Percentiles rank a stretch among this genome's conserved stretches.
phyloP scores from a whole-genome alignment of 2,888 invertebrate genomes.

The Yponomeuta sedellus region DNA sequence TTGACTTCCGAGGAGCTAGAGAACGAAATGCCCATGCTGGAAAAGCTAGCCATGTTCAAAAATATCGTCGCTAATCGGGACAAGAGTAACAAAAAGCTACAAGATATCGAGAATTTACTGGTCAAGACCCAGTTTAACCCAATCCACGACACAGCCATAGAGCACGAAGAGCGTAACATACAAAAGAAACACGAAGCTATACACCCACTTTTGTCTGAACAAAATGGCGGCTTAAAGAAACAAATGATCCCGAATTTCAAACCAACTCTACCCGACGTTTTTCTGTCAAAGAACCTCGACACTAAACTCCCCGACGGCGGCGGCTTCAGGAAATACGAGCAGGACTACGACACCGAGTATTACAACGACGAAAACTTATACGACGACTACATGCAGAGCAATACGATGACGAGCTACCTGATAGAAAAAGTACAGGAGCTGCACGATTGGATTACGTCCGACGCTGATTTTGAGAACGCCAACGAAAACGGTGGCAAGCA shows the following conservation, averaged over 20 bases:
- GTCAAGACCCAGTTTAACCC: conserved; percentile 59
- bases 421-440: conserved; percentile 71
- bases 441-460: conserved; percentile 67
- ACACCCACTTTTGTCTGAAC: conserved; percentile 12
- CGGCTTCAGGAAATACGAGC: conserved; percentile 35
- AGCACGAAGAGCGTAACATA: conserved; percentile 52
- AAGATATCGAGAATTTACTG: conserved; percentile 29
- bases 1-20: conserved; percentile 31
- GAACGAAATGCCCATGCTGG: conserved; percentile 46
- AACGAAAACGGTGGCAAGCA: conserved; percentile 20
- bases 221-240: background rate
- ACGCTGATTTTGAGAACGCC: conserved; percentile 47
- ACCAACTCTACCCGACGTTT: conserved; percentile 49
- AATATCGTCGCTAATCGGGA: conserved; percentile 47
- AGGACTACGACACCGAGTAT: conserved; percentile 55
- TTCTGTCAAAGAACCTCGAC: conserved; percentile 30
- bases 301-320: conserved; percentile 46
- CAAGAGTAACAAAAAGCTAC: conserved; percentile 27
- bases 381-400: conserved; percentile 66
- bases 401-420: conserved; percentile 64
- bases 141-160: conserved; percentile 43
- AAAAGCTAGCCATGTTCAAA: conserved; percentile 58
- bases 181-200: conserved; percentile 61
- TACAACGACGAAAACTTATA: conserved; percentile 63
- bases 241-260: conserved; percentile 50